Base-by-base conservation (phyloP, 2,888 invertebrate genomes). In the Mimumesa dahlbomi region DNA sequence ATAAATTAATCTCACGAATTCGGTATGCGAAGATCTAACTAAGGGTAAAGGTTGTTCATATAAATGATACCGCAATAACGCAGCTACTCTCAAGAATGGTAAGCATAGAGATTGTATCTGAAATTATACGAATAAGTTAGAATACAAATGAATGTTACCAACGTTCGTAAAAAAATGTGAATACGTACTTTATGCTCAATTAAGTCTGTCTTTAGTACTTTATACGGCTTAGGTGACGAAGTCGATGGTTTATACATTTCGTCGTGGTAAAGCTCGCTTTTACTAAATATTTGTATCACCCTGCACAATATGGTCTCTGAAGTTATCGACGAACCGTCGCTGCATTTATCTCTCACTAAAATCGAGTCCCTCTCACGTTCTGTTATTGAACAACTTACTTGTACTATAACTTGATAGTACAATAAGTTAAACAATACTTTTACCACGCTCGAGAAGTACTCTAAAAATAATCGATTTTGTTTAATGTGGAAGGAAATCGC, bases 371-470 rank as follows among this genome's bases (percentile, higher is more conserved):
- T 92, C 80, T 94, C 94, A 40, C 91, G 91, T 45, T 93, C 93
- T 38, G 93, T 92, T 84, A 94, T 91, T 73, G 91, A 92, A 73
- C 94, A 94, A 58, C 94, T 93, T 72, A 97, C 91, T 90, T 96
- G 95, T 56, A 95, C 93, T 73, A 97, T 93, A 48, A 96, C 94
- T 92, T 98, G 97, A 89, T 97, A 95, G 91, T 96, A 97, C 68
- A 95, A 91, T 73, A 98, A 92, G 89, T 97, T 96, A 91, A 96
- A 98, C 75, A 97, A 92, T 75, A 95, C 94, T 88, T 95, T 95
- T 1, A 97, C 95, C 83, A 97, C 93, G 86, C 95, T 94, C 0
- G 95, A 95, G 90, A 96, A 97, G 88, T 97, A 97, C 53, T 94
- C 97, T 97, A 92, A 25, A 54, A 45, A 40, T 22, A 31, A 40